A percentile compares a stretch with the other conserved stretches of the same genome.
Evolutionary conservation across 2,888 invertebrate genomes (phyloP).

Genomic region (Phragmatobia fuliginosa): DNA sequence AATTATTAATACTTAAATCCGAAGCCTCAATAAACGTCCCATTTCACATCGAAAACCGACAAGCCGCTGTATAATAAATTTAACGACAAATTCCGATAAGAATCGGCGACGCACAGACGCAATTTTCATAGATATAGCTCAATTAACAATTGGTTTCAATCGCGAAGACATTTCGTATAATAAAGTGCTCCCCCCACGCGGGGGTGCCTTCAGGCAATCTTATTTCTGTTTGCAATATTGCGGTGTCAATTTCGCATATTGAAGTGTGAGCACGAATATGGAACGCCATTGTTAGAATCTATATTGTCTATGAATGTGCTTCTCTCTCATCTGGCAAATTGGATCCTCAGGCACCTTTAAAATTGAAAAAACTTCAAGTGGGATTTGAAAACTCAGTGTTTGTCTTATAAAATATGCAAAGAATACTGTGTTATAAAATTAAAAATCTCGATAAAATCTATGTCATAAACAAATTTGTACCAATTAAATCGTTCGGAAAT

Average conservation of each 20-base stretch:
- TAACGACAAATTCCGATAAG: slow-evolving; percentile 84
- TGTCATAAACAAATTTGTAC: slow-evolving; percentile 29
- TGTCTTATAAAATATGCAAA: slow-evolving; percentile 22
- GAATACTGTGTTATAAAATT: slow-evolving; percentile 18
- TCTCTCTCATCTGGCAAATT: slow-evolving; percentile 65
- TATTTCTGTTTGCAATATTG: slow-evolving; percentile 87
- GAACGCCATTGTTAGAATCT: slow-evolving; percentile 71
- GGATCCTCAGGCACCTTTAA: slow-evolving; percentile 50
- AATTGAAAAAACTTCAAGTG: slow-evolving; percentile 38
- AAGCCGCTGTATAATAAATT: slow-evolving; percentile 79
- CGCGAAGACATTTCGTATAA: slow-evolving; percentile 84
- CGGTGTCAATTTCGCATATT: slow-evolving; percentile 86
- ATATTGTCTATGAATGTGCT: slow-evolving; percentile 77
- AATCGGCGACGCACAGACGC: slow-evolving; percentile 80
- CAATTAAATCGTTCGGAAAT: slow-evolving; percentile 37
- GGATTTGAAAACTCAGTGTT: slow-evolving; percentile 29
- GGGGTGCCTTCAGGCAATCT: slow-evolving; percentile 79
- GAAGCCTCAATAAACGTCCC: slow-evolving; percentile 66
- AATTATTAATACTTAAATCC: slow-evolving; percentile 63
- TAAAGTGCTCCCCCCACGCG: slow-evolving; percentile 76
- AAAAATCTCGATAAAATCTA: slow-evolving; percentile 18
- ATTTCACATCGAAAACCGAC: slow-evolving; percentile 69
- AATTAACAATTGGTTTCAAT: slow-evolving; percentile 87
- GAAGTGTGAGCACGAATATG: slow-evolving; percentile 81
- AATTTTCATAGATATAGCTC: slow-evolving; percentile 86